These are phyloP conservation scores for Oreochromis spilurus DNA, from an alignment of 2,113 vertebrate species.

Conservation along the genomic window DNA sequence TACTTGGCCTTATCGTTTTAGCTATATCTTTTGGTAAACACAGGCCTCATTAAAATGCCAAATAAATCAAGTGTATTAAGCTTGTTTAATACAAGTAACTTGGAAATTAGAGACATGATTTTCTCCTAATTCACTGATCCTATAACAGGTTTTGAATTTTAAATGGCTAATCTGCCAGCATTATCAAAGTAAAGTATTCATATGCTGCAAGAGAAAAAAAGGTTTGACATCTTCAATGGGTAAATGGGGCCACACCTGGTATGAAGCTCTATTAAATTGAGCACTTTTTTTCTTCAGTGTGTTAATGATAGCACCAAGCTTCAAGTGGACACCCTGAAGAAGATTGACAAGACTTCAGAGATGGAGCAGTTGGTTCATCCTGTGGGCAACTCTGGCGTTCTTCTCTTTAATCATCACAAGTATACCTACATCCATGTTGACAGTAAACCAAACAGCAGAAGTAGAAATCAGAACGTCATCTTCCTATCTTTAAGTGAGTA, in stretches of 20 bases:
- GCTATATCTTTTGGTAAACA: neutral
- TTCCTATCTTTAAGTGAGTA: slow-evolving; percentile 63
- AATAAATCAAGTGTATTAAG: neutral
- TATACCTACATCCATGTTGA: slow-evolving; percentile 63
- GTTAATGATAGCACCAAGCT: neutral
- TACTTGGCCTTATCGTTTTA: neutral
- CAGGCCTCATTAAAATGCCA: neutral
- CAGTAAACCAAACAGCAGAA: neutral
- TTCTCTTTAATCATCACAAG: slow-evolving; percentile 36
- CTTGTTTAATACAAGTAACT: neutral
- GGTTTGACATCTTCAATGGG: too few relatives aligned
- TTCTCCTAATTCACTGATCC: neutral
- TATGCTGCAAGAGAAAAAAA: too few relatives aligned
- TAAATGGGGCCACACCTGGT: neutral
- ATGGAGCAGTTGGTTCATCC: slow-evolving; percentile 45
- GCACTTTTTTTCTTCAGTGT: slow-evolving; percentile 47
- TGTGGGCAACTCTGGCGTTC: neutral
- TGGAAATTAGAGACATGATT: neutral
- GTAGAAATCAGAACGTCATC: neutral
- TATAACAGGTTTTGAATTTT: neutral
- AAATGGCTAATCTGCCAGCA: neutral
- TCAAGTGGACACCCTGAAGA: rapidly evolving
- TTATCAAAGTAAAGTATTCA: neutral
- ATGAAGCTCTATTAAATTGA: neutral
- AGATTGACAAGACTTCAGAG: slow-evolving; percentile 15